These are phyloP conservation scores for Chromoteleia sp. DNA, from an alignment of 2,888 invertebrate species.

Conservation along the genomic window DNA sequence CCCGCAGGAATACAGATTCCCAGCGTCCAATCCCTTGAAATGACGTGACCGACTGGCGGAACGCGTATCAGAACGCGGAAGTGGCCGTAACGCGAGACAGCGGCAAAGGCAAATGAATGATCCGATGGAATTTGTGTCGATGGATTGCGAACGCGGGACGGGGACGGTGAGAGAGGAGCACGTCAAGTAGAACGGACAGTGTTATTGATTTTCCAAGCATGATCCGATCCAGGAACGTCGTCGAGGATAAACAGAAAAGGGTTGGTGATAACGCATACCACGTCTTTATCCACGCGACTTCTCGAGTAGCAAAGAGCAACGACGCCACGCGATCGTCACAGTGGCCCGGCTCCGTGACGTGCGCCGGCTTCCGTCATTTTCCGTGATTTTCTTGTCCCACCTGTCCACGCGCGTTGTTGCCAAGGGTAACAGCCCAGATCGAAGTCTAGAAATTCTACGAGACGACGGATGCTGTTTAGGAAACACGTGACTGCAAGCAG, in stretches of 20 bases:
- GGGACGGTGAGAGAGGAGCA: not conserved
- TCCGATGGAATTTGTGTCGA: slow-evolving; percentile 56
- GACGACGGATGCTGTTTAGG: slow-evolving; percentile 4
- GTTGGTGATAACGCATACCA: slow-evolving; percentile 1
- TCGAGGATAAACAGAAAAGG: slow-evolving; percentile 50
- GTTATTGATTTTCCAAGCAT: slow-evolving; percentile 61
- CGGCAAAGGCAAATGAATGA: slow-evolving; percentile 47
- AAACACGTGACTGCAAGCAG: not conserved
- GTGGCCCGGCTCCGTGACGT: too few relatives aligned
- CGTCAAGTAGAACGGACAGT: slow-evolving; percentile 50
- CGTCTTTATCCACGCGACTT: slow-evolving; percentile 24
- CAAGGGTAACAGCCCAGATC: too few relatives aligned
- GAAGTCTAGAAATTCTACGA: not conserved
- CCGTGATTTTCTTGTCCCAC: too few relatives aligned
- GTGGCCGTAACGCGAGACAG: slow-evolving; percentile 36
- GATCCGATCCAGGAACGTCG: slow-evolving; percentile 35
- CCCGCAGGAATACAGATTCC: slow-evolving; percentile 10
- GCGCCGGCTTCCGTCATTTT: too few relatives aligned
- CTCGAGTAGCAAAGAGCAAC: not conserved
- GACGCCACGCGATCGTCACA: too few relatives aligned
- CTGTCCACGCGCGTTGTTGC: too few relatives aligned
- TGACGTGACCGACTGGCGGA: not conserved
- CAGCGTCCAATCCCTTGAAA: slow-evolving; percentile 15
- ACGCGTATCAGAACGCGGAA: slow-evolving; percentile 25
- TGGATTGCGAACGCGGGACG: not conserved